Percentiles rank a stretch among this genome's conserved stretches.
phyloP scores from a whole-genome alignment of 2,113 vertebrate species.

The Tyrannus savana region DNA sequence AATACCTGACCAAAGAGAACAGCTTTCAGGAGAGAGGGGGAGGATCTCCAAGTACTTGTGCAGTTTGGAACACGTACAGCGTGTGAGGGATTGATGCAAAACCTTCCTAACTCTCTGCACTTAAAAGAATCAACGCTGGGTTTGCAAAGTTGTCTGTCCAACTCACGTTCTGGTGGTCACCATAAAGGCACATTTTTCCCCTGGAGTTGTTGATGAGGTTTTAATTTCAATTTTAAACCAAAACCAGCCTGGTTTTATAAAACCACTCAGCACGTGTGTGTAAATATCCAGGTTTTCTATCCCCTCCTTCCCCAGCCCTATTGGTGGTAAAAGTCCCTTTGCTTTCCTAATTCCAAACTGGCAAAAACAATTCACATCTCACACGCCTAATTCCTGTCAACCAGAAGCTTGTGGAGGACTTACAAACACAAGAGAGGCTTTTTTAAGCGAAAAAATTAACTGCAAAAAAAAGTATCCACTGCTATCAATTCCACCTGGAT shows the following conservation, averaged over 20 bases:
- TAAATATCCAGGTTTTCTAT: neutral
- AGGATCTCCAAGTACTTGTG: conserved; percentile 51
- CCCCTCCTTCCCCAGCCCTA: neutral
- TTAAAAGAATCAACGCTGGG: neutral
- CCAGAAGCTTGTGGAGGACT: neutral
- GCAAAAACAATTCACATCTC: neutral
- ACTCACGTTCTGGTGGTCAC: neutral
- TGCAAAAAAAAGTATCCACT: neutral
- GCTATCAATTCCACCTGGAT: neutral
- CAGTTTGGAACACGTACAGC: conserved; percentile 30
- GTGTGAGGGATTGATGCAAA: neutral
- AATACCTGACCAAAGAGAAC: conserved; percentile 65
- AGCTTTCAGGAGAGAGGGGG: conserved; percentile 50
- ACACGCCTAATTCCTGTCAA: neutral
- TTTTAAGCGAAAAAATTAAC: neutral
- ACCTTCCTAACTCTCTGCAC: neutral
- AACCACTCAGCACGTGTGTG: too few relatives aligned
- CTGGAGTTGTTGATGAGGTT: neutral
- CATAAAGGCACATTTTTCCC: neutral
- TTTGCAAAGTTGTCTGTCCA: neutral
- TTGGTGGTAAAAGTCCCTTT: neutral
- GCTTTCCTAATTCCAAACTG: neutral
- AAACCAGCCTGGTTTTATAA: neutral
- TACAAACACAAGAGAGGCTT: neutral
- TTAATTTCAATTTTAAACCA: neutral